Evolutionary conservation across 30 jellyfish, hydroid and myxozoan species (phyloP), one percentile per base, ranked within the genome.

Genomic region (Hydractinia echinata): DNA sequence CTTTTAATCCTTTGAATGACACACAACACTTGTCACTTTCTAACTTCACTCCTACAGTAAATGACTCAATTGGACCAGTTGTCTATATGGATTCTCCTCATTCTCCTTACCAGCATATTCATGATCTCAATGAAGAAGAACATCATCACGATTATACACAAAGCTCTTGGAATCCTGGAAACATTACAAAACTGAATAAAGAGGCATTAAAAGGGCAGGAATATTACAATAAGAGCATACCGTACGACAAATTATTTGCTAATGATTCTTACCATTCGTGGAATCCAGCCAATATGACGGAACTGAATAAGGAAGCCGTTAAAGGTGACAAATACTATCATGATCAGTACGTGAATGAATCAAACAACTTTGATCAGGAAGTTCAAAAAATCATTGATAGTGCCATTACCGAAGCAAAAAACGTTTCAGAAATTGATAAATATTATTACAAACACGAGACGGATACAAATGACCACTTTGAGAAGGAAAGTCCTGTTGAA

Each of bases 381-480:
- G 85, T 77, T 16, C 85, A 77, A 77, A 54, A 54, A 61, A 77
- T 77, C 60, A 77, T 77, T 55, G 77, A 77, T 55, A 77, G 44
- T 44, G 85, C 85, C 7, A 77, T 77, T 48, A 60, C 51, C 30
- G 79, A 77, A 77, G 85, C 85, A 9, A 77, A 77, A 30, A 77
- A 77, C 4, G n/a, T 49, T 21, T 52, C 84, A 9, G 78, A 56
- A 8, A 54, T 64, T 4, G 77, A 61, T 6, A 21, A 77, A n/a
- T 13, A 54, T 54, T 72, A 7, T 72, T 50, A 77, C 60, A 49
- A 77, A 55, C 44, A 52, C 16, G 81, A 30, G 53, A 72, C 30
- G 16, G 56, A 51, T 55, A 13, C 10, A 7, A 64, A 51, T 13
- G 74, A 64, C 39, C 74, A 64, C 39, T 64, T 64, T 13, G 74